Evolutionary conservation across 2,888 invertebrate species (phyloP).

Genomic region (Prosapia bicincta): DNA sequence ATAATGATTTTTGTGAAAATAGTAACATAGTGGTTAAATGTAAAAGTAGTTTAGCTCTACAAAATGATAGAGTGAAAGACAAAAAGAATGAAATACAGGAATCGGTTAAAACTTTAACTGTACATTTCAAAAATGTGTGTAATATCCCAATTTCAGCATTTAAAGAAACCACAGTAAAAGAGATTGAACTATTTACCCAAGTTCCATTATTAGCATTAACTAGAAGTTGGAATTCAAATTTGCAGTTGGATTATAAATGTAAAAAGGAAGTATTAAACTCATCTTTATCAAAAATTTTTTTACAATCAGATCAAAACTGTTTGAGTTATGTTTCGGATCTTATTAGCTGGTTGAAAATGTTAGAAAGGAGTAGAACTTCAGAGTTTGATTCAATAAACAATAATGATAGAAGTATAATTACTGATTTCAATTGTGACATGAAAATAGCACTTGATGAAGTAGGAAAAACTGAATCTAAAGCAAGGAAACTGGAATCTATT

Average conservation of each 20-base stretch:
- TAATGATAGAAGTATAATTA: neutral
- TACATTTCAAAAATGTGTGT: neutral
- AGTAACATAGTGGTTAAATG: neutral
- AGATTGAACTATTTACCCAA: neutral
- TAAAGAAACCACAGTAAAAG: neutral
- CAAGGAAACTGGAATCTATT: neutral
- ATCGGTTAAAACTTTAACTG: neutral
- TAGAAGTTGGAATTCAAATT: neutral
- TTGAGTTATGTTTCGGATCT: neutral
- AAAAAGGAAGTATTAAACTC: neutral
- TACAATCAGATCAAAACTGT: neutral
- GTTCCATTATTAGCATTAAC: neutral
- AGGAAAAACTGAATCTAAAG: neutral
- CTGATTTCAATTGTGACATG: neutral
- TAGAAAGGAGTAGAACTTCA: neutral
- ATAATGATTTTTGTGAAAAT: neutral
- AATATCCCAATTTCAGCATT: neutral
- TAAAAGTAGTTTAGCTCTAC: neutral
- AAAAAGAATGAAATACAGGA: neutral
- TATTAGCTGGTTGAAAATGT: neutral
- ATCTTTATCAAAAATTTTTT: neutral
- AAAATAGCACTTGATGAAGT: neutral
- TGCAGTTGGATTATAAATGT: neutral
- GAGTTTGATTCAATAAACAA: neutral
- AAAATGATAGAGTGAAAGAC: neutral